A percentile compares a stretch with the other conserved stretches of the same genome.
These are phyloP conservation scores for Cosmia pyralina DNA, from an alignment of 2,888 invertebrate species.

Conservation along the genomic window DNA sequence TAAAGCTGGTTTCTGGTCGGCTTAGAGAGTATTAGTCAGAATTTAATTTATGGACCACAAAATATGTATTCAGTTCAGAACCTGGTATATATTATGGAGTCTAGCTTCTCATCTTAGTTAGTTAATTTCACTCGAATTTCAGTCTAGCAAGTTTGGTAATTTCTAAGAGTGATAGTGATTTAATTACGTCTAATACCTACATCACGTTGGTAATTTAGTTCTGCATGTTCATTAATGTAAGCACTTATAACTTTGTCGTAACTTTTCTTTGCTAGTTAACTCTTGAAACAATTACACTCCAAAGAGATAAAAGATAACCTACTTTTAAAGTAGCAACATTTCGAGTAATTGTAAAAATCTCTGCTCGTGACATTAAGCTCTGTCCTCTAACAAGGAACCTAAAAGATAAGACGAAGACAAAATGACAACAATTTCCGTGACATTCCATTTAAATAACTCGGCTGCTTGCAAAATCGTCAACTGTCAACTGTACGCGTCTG, in stretches of 20 bases:
- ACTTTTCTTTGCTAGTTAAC: conserved; percentile 8
- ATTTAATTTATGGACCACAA: conserved; percentile 20
- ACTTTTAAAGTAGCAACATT: not conserved
- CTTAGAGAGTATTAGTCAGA: conserved; percentile 43
- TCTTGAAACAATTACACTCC: conserved; percentile 19
- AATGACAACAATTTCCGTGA: conserved; percentile 44
- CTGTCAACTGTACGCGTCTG: conserved; percentile 44
- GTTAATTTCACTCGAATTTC: conserved; percentile 23
- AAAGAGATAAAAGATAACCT: conserved; percentile 7
- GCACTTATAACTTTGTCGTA: conserved; percentile 23
- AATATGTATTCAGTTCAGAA: conserved; percentile 32
- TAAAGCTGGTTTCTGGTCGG: conserved; percentile 49
- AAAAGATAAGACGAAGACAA: conserved; percentile 41
- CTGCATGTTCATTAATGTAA: conserved; percentile 16
- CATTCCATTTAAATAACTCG: conserved; percentile 55
- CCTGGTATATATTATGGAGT: conserved; percentile 19
- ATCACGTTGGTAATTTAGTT: conserved; percentile 21
- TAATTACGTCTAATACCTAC: conserved; percentile 32
- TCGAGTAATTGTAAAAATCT: conserved; percentile 31
- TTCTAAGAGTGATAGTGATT: conserved; percentile 27
- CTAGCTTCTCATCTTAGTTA: conserved; percentile 12
- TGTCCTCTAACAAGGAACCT: conserved; percentile 32
- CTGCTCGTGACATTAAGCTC: conserved; percentile 35
- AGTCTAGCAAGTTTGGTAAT: conserved; percentile 31
- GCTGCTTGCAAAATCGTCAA: conserved; percentile 48